Conservation (phyloP, 1,140 invertebrate species). For the Bombus huntii region DNA sequence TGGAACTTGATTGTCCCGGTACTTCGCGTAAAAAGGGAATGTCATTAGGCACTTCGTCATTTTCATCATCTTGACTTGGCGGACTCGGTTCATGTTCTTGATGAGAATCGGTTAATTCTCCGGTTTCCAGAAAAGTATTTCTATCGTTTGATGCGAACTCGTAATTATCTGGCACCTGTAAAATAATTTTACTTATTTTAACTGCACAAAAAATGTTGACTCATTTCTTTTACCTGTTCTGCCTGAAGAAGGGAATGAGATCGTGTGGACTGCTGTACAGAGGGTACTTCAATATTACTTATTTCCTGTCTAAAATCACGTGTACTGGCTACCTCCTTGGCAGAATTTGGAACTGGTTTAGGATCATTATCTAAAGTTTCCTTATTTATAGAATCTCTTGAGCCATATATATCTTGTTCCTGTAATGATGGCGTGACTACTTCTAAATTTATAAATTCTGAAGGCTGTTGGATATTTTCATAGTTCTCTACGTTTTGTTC, state of each 20-base stretch:
- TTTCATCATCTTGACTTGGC: conserved; percentile 80
- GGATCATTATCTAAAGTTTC: conserved; percentile 79
- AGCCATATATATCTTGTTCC: conserved; percentile 75
- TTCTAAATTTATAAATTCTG: conserved; percentile 78
- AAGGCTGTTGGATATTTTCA: conserved; percentile 77
- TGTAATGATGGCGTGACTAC: conserved; percentile 74
- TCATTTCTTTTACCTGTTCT: conserved; percentile 62
- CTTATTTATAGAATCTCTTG: conserved; percentile 79
- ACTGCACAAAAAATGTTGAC: not conserved
- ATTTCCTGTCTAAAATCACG: conserved; percentile 74
- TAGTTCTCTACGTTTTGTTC: conserved; percentile 78
- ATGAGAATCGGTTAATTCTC: conserved; percentile 80
- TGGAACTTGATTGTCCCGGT: conserved; percentile 78
- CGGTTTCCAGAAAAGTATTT: conserved; percentile 81
- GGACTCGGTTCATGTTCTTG: conserved; percentile 76
- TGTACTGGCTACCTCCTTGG: conserved; percentile 60
- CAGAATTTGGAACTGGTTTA: conserved; percentile 54
- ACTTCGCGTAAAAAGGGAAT: conserved; percentile 81
- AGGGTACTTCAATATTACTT: conserved; percentile 73
- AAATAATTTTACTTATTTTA: conserved; percentile 16
- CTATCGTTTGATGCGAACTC: conserved; percentile 81
- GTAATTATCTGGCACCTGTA: conserved; percentile 76
- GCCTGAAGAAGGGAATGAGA: conserved; percentile 63
- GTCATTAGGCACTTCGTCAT: conserved; percentile 81
- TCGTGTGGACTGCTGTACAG: conserved; percentile 58